A percentile compares a stretch with the other conserved stretches of the same genome.
Conservation (phyloP, 2,113 vertebrate genomes). For the Nyctibius bracteatus region DNA sequence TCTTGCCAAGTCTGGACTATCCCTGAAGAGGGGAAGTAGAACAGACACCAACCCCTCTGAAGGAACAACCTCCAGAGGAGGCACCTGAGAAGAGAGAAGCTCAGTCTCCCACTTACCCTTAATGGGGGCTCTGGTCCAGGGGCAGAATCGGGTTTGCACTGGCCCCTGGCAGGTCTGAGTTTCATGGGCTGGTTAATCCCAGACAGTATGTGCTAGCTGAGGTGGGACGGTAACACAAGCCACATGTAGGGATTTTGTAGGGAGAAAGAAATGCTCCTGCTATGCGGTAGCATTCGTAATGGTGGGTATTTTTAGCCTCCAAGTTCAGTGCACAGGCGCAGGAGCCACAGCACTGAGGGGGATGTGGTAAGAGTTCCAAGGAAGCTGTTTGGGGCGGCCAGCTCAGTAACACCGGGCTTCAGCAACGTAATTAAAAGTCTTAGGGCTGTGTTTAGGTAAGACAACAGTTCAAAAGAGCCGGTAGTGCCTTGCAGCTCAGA, state of each 20-base stretch:
- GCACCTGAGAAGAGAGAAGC: not conserved
- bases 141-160: not conserved
- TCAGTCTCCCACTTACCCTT: not conserved
- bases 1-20: not conserved
- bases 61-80: not conserved
- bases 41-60: rapidly evolving
- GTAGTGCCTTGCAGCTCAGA: not conserved
- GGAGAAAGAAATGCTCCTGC: not conserved
- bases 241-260: not conserved
- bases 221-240: not conserved
- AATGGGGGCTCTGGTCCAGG: not conserved
- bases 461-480: not conserved
- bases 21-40: not conserved
- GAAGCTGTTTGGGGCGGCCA: not conserved
- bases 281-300: not conserved
- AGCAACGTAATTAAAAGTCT: not conserved
- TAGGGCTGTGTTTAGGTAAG: not conserved
- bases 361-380: not conserved
- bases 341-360: not conserved
- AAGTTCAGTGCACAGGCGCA: not conserved
- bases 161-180: rapidly evolving
- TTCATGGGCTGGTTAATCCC: not conserved
- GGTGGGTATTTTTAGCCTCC: not conserved
- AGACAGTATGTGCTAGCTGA: not conserved
- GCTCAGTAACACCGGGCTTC: rapidly evolving